A percentile compares a stretch with the other conserved stretches of the same genome.
Evolutionary conservation across 2,797 vertebrate species (phyloP).

Genomic region (Scyliorhinus canicula): DNA sequence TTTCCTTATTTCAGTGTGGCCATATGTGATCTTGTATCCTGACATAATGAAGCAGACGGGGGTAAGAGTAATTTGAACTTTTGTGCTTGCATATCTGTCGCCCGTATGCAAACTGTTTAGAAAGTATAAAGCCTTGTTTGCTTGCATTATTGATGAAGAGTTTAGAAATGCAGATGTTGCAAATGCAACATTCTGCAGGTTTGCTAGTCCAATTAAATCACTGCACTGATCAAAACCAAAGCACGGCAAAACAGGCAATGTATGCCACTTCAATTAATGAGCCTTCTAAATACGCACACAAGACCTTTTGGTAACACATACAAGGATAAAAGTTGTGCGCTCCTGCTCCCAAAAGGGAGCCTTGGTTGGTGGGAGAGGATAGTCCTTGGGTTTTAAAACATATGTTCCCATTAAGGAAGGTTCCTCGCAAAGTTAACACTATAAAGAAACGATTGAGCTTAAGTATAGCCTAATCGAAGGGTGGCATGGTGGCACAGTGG

Average conservation of each 20-base stretch:
- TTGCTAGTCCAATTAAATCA: background rate
- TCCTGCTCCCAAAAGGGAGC: background rate
- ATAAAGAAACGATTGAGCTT: background rate
- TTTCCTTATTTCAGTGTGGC: constrained; percentile 71
- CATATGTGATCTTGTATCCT: constrained; percentile 63
- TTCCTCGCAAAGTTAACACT: background rate
- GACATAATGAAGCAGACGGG: constrained; percentile 61
- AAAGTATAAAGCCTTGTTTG: constrained; percentile 54
- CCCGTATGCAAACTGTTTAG: constrained; percentile 62
- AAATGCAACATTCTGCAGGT: constrained; percentile 29
- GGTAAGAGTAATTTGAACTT: constrained; percentile 60
- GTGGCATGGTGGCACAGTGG: too few relatives aligned
- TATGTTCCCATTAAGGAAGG: background rate
- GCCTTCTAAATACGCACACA: background rate
- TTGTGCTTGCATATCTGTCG: constrained; percentile 57
- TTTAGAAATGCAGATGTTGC: constrained; percentile 49
- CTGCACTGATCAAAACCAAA: background rate
- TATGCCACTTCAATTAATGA: background rate
- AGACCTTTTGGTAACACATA: background rate
- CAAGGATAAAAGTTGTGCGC: background rate
- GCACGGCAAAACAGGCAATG: background rate
- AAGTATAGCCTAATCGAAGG: background rate
- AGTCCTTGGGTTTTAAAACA: background rate
- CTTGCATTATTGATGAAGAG: constrained; percentile 51
- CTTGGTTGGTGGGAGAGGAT: background rate